Evolutionary conservation across 2,797 vertebrate genomes (phyloP).

Genomic region (Danio albolineatus): DNA sequence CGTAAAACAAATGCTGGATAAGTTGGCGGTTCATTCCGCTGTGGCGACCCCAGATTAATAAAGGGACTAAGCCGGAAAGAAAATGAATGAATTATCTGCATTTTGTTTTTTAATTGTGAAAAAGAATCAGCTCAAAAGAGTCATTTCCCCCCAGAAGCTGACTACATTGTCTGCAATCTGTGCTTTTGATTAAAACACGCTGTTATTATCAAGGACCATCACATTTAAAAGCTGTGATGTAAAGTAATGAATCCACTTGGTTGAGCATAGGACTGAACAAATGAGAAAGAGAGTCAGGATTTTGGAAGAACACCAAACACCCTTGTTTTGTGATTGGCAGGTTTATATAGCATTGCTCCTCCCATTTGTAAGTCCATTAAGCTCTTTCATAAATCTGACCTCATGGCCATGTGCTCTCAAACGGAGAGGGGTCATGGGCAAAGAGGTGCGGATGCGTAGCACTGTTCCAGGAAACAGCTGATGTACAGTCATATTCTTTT

Average conservation of each 20-base stretch:
- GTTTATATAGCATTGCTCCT: constrained; percentile 7
- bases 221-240: no score
- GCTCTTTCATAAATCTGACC: constrained; percentile 38
- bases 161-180: no score
- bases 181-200: no score
- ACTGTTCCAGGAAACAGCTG: constrained; percentile 7
- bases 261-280: background rate
- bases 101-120: background rate
- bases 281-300: background rate
- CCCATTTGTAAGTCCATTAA: constrained; percentile 15
- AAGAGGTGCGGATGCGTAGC: background rate
- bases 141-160: background rate
- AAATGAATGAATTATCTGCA: no score
- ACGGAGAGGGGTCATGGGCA: constrained; percentile 13
- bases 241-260: no score
- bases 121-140: background rate
- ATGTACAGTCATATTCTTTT: background rate
- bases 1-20: no score
- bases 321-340: background rate
- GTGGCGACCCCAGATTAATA: no score
- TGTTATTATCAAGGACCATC: no score
- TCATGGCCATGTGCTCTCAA: background rate
- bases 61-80: no score
- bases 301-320: background rate
- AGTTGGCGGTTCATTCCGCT: no score